Evolutionary conservation across 2,888 invertebrate genomes (phyloP), one percentile per base, ranked within the genome.

Genomic region (Apotomis betuletana): DNA sequence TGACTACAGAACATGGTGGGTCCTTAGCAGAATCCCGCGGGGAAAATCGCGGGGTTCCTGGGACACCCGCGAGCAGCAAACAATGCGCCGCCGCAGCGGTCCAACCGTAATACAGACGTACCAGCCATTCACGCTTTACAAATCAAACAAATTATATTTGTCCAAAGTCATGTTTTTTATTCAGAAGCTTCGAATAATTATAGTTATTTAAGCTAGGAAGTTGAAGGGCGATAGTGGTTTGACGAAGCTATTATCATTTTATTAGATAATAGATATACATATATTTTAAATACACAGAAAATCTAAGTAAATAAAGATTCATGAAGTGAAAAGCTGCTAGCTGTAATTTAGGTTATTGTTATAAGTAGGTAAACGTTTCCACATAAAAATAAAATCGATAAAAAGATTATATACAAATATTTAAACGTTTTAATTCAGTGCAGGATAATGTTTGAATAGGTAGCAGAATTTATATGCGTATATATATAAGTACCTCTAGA

Each of bases 141-240:
- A 92, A 90, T 91, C 90, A 91, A 90, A 91, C 90, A 91, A 91
- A 92, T 92, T 92, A 90, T 91, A 89, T 90, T 90, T 89, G 85
- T 88, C 83, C 85, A 90, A 89, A 86, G 80, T 83, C 84, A 84
- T 87, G 86, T 86, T 85, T 83, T 83, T 83, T 84, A 83, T 83
- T 84, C 82, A 83, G 85, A 83, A 79, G 81, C 71, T 71, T 73
- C 69, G 55, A 57, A 27, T 73, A 69, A 69, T 68, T 68, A 68
- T 63, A 72, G 72, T 62, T 55, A 46, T 70, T 67, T 58, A 36
- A 67, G 46, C 67, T 15, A 27, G 57, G 41, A 44, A n/a, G 6
- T 38, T 58, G 58, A 58, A 58, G 38, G 58, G 58, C n/a, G 62
- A 13, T 36, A 9, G 13, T 55, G 27, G 15, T n/a, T 36, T 46